Evolutionary conservation across 2,888 invertebrate species (phyloP).

Genomic region (Calameuta idolon): DNA sequence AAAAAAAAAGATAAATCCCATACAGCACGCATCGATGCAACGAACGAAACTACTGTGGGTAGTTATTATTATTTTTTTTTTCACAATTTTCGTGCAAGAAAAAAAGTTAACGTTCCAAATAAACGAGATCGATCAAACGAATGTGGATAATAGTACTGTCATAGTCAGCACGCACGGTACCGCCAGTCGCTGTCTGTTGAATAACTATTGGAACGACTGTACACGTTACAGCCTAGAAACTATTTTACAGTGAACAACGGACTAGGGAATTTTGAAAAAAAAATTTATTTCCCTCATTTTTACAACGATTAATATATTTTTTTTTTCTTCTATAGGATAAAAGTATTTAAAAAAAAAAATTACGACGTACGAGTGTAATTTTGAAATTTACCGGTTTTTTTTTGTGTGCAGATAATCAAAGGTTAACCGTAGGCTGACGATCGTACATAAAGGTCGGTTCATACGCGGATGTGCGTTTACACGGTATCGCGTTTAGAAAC

Average conservation of each 20-base stretch:
- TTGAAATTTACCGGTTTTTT: not conserved
- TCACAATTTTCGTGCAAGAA: conserved; percentile 4
- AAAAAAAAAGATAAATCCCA: not conserved
- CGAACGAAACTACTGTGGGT: not conserved
- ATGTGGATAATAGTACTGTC: conserved; percentile 13
- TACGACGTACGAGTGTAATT: not conserved
- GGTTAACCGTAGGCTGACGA: not conserved
- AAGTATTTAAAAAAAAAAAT: no score
- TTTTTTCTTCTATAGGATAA: not conserved
- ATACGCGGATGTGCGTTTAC: not conserved
- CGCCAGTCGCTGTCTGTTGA: conserved; percentile 23
- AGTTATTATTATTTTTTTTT: not conserved
- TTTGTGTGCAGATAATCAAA: not conserved
- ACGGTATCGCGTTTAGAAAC: conserved; percentile 34
- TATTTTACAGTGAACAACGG: not conserved
- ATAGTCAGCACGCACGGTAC: conserved; percentile 38
- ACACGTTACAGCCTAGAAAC: not conserved
- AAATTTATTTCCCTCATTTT: not conserved
- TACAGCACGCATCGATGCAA: not conserved
- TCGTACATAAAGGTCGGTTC: not conserved
- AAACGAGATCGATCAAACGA: conserved; percentile 45
- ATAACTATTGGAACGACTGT: not conserved
- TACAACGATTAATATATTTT: not conserved
- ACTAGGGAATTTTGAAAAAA: no score
- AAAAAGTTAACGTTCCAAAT: conserved; percentile 7